These are phyloP conservation scores for Metridium senile DNA, from an alignment of 92 coral and sea anemone species.

Conservation along the genomic window DNA sequence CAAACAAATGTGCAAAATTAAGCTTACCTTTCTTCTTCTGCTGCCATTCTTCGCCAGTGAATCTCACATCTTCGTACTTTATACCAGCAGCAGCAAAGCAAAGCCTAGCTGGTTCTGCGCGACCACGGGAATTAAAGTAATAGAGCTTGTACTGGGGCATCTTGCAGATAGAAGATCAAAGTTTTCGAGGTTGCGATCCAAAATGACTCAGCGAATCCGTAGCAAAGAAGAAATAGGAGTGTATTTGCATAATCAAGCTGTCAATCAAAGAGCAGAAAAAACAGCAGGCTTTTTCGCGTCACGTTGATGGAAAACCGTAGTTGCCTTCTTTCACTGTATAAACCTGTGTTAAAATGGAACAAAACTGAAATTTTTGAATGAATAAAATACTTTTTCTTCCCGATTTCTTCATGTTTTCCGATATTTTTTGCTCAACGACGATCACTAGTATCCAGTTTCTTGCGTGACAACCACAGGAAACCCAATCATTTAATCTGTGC, in stretches of 20 bases:
- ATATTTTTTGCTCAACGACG: too few relatives aligned
- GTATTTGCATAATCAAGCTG: neutral
- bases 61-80: slow-evolving; percentile 40
- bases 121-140: slow-evolving; percentile 39
- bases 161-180: neutral
- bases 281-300: too few relatives aligned
- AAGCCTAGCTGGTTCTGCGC: slow-evolving; percentile 34
- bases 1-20: neutral
- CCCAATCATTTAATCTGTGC: too few relatives aligned
- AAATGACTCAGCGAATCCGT: neutral
- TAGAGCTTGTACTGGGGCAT: slow-evolving; percentile 38
- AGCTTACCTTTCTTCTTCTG: slow-evolving; percentile 37
- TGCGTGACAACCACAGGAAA: too few relatives aligned
- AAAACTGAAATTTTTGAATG: too few relatives aligned
- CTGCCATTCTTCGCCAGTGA: slow-evolving; percentile 18
- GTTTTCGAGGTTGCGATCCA: neutral
- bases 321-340: too few relatives aligned
- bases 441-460: too few relatives aligned
- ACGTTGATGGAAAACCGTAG: too few relatives aligned
- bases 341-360: too few relatives aligned
- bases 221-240: neutral
- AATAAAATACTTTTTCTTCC: too few relatives aligned
- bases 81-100: slow-evolving; percentile 39
- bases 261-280: neutral
- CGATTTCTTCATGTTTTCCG: too few relatives aligned